Conservation (phyloP, 1,140 invertebrate species). For the Trachymyrmex cornetzi region DNA sequence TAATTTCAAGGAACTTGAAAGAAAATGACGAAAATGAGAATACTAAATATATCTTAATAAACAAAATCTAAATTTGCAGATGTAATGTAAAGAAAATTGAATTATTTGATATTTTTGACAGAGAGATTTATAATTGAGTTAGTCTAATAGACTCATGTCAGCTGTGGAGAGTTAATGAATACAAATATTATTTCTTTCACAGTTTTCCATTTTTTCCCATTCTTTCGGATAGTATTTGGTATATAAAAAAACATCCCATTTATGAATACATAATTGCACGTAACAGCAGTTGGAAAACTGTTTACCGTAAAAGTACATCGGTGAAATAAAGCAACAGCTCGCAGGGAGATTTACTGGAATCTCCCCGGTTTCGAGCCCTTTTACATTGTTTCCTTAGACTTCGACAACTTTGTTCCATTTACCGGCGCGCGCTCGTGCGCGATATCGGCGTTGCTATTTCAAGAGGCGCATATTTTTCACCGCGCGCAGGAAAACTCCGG, state of each 20-base stretch:
- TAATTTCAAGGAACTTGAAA: too few relatives aligned
- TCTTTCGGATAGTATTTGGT: neutral
- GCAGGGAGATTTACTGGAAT: slow-evolving; percentile 39
- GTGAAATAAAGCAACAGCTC: slow-evolving; percentile 26
- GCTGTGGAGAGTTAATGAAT: slow-evolving; percentile 11
- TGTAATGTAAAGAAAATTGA: too few relatives aligned
- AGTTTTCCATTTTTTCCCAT: too few relatives aligned
- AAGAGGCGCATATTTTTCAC: slow-evolving; percentile 36
- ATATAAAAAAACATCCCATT: neutral
- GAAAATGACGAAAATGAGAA: too few relatives aligned
- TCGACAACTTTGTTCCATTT: slow-evolving; percentile 59
- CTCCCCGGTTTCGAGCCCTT: slow-evolving; percentile 4
- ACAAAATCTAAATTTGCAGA: too few relatives aligned
- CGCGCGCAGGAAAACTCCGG: slow-evolving; percentile 15
- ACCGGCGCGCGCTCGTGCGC: slow-evolving; percentile 12
- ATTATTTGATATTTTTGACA: too few relatives aligned
- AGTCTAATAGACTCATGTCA: too few relatives aligned
- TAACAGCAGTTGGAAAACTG: neutral
- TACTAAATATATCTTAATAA: too few relatives aligned
- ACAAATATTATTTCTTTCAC: slow-evolving; percentile 12
- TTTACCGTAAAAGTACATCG: slow-evolving; percentile 11
- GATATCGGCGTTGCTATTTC: slow-evolving; percentile 29
- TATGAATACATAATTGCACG: slow-evolving; percentile 29
- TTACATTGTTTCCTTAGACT: slow-evolving; percentile 45
- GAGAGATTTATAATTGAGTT: too few relatives aligned